A percentile compares a stretch with the other conserved stretches of the same genome.
Evolutionary conservation across 2,113 vertebrate species (phyloP).

Genomic region (Lutjanus erythropterus): DNA sequence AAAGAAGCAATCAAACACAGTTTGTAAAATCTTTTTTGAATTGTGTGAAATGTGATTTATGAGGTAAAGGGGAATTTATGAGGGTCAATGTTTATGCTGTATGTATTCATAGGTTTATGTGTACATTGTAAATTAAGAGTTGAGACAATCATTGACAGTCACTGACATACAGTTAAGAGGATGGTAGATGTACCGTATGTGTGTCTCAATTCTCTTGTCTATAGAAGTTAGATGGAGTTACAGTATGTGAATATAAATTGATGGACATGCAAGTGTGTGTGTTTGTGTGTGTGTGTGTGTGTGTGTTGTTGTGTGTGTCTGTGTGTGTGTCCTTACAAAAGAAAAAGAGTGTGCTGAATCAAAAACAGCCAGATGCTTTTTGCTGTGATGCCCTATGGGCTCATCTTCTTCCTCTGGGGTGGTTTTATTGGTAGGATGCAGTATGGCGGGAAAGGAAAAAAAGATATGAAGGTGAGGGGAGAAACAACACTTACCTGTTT

Average conservation of each 20-base stretch:
- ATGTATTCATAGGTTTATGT: neutral
- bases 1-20: constrained; percentile 21
- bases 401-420: constrained; percentile 10
- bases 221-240: neutral
- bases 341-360: neutral
- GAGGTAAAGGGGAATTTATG: too few relatives aligned
- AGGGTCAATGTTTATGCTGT: neutral
- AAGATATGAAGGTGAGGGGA: neutral
- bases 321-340: neutral
- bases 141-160: neutral
- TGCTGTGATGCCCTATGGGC: neutral
- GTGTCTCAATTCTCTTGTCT: neutral
- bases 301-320: neutral
- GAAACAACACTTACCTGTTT: neutral
- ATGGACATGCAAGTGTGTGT: neutral
- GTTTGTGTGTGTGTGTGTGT: constrained; percentile 10
- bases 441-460: too few relatives aligned
- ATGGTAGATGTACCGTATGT: too few relatives aligned
- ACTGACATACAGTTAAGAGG: neutral
- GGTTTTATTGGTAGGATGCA: neutral
- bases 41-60: neutral
- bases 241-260: neutral
- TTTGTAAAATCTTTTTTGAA: constrained; percentile 1
- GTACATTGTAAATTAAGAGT: neutral
- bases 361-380: neutral